These are phyloP conservation scores for Megathymus violae DNA, from an alignment of 1,140 invertebrate species.

Conservation along the genomic window DNA sequence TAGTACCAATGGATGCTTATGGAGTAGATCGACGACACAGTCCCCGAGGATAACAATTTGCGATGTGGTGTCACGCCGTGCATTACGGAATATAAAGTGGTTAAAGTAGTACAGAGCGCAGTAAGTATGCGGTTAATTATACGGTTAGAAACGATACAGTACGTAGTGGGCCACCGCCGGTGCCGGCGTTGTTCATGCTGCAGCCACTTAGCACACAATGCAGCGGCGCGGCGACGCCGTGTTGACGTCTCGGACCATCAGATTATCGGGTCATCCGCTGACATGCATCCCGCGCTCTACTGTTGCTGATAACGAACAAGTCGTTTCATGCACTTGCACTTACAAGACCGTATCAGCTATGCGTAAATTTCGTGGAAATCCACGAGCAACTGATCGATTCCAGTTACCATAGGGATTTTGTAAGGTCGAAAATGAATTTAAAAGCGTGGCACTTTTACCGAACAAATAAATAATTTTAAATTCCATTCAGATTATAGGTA, in stretches of 20 bases:
- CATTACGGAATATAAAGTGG: neutral
- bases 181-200: slow-evolving; percentile 1
- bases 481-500: neutral
- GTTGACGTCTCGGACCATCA: neutral
- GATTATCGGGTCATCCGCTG: neutral
- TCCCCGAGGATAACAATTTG: neutral
- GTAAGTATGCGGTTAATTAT: neutral
- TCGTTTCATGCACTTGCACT: neutral
- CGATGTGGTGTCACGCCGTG: neutral
- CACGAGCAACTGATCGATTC: no score
- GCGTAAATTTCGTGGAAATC: no score
- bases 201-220: slow-evolving; percentile 7
- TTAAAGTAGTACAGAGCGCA: neutral
- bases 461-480: no score
- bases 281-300: neutral
- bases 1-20: slow-evolving; percentile 41
- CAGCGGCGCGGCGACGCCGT: neutral
- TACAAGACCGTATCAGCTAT: no score
- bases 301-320: neutral
- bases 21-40: neutral
- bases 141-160: neutral
- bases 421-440: no score
- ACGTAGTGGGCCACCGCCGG: neutral
- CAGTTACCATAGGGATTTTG: no score
- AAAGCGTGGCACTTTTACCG: no score